Evolutionary conservation across 1,140 invertebrate species (phyloP).

Genomic region (Aradophagus sp.): DNA sequence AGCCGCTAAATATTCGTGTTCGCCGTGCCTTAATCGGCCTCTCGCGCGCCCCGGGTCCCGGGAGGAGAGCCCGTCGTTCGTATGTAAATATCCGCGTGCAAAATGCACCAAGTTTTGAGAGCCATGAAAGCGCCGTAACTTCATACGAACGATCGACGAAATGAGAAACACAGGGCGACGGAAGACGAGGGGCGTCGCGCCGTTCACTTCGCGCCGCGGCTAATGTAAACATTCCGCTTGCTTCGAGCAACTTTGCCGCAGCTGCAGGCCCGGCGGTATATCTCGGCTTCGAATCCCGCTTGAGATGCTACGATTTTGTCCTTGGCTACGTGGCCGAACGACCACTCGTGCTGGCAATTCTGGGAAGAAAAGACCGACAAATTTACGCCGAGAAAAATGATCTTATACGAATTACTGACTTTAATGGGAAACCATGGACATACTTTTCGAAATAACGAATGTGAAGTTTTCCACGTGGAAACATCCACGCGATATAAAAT

Average conservation of each 20-base stretch:
- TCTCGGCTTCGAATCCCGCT: too few species aligned
- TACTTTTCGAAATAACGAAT: too few species aligned
- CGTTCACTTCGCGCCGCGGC: constrained; percentile 36
- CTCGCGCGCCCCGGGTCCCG: constrained; percentile 15
- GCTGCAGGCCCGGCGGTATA: too few species aligned
- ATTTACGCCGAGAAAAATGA: too few species aligned
- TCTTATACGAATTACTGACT: too few species aligned
- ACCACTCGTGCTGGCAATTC: too few species aligned
- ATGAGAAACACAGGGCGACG: constrained; percentile 17
- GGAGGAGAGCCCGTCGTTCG: constrained; percentile 14
- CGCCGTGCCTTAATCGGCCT: constrained; percentile 41
- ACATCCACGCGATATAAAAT: too few species aligned
- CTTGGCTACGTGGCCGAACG: too few species aligned
- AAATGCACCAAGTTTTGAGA: constrained; percentile 48
- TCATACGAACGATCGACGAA: constrained; percentile 39
- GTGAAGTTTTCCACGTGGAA: too few species aligned
- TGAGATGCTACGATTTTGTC: too few species aligned
- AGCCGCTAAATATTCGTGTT: constrained; percentile 47
- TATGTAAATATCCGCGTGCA: constrained; percentile 49
- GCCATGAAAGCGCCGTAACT: constrained; percentile 41
- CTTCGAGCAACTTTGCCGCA: constrained; percentile 21
- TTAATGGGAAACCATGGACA: too few species aligned
- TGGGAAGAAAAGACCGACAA: too few species aligned
- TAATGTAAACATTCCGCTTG: constrained; percentile 31
- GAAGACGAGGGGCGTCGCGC: constrained; percentile 19